A percentile compares a stretch with the other conserved stretches of the same genome.
phyloP scores from a whole-genome alignment of 2,888 invertebrate species.

The Acrocyrtus sp. region DNA sequence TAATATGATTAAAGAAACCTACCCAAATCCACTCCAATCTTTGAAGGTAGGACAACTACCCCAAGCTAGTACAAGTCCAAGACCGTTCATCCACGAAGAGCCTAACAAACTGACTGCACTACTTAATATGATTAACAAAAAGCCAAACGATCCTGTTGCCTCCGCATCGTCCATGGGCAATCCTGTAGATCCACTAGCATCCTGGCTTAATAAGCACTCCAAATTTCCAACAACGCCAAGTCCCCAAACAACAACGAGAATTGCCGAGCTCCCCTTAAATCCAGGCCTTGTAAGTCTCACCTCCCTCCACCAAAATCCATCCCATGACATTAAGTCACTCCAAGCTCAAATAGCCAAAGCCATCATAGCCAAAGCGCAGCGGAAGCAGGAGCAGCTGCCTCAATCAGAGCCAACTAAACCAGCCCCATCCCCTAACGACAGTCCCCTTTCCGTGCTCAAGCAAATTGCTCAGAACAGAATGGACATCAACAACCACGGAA shows the following conservation, averaged over 20 bases:
- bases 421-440: slow-evolving; percentile 3
- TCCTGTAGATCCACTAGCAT: slow-evolving; percentile 2
- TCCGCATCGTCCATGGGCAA: slow-evolving; percentile 19
- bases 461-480: slow-evolving; percentile 25
- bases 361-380: slow-evolving; percentile 52
- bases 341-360: slow-evolving; percentile 56
- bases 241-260: slow-evolving; percentile 24
- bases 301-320: slow-evolving; percentile 3
- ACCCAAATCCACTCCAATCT: slow-evolving; percentile 8
- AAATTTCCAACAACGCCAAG: background rate
- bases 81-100: slow-evolving; percentile 5
- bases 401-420: slow-evolving; percentile 5
- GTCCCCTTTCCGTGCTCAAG: slow-evolving; percentile 25
- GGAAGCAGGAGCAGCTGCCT: slow-evolving; percentile 6
- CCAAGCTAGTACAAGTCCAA: slow-evolving; percentile 7
- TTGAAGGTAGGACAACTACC: slow-evolving; percentile 6
- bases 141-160: background rate
- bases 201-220: slow-evolving; percentile 5
- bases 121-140: slow-evolving; percentile 21
- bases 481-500: background rate
- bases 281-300: slow-evolving; percentile 35
- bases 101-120: slow-evolving; percentile 30
- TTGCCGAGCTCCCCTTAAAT: slow-evolving; percentile 24
- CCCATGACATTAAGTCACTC: slow-evolving; percentile 42
- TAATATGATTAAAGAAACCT: slow-evolving; percentile 12